Evolutionary conservation across 37 sponge, comb jelly and placozoan species (phyloP).

Genomic region (Agelas oroides): DNA sequence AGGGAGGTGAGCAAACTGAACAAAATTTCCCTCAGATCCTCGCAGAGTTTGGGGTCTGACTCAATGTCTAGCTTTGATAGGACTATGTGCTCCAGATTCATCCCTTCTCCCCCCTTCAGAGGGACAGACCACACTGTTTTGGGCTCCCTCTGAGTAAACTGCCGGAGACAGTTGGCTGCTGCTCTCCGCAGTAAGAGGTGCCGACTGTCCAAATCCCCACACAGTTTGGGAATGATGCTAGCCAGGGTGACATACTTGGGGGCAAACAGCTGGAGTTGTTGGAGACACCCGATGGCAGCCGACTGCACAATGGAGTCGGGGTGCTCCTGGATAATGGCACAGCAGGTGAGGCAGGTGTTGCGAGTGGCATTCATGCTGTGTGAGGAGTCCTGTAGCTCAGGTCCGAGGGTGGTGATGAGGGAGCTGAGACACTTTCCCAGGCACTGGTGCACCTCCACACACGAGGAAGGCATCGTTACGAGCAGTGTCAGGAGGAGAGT

Average conservation of each 20-base stretch:
- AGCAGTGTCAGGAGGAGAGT: conserved; percentile 80
- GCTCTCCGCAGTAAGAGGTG: conserved; percentile 84
- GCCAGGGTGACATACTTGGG: conserved; percentile 74
- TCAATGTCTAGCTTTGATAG: conserved; percentile 83
- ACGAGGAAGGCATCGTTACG: conserved; percentile 59
- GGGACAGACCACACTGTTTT: conserved; percentile 49
- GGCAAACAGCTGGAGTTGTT: conserved; percentile 97
- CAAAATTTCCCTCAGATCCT: conserved; percentile 85
- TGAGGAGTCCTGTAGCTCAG: conserved; percentile 89
- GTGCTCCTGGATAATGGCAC: conserved; percentile 79
- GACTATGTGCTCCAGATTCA: conserved; percentile 67
- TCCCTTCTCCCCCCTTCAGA: neutral
- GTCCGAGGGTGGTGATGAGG: conserved; percentile 94
- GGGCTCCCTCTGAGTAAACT: conserved; percentile 90
- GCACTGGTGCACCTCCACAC: conserved; percentile 86
- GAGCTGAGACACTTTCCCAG: conserved; percentile 93
- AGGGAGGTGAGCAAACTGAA: conserved; percentile 83
- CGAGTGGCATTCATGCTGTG: conserved; percentile 55
- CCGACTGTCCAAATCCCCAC: conserved; percentile 60
- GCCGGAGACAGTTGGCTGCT: conserved; percentile 86
- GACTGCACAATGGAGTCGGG: conserved; percentile 88
- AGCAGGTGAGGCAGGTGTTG: conserved; percentile 59
- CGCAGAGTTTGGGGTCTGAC: conserved; percentile 62
- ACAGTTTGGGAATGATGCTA: conserved; percentile 59
- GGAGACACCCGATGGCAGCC: conserved; percentile 87